Base-by-base conservation (phyloP, 2,797 vertebrate genomes). In the Neostethus bicornis region DNA sequence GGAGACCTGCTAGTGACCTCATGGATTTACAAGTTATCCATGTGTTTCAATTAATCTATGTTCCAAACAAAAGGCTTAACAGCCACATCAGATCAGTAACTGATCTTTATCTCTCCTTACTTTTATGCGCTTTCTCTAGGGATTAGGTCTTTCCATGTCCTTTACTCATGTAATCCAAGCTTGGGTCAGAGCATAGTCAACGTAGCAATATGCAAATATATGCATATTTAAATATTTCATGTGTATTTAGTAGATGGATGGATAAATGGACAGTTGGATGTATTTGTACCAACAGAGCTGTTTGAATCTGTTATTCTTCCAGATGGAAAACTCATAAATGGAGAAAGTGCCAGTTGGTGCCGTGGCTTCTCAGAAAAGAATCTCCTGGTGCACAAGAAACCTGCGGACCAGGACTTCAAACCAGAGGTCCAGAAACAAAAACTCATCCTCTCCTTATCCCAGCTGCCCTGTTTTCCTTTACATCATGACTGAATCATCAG, bases 311-410 rank as follows among this genome's bases (percentile, higher is more conserved):
- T 17, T 47, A n/a, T 51, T 17, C 3, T 79, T 89, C 28, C 78
- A 98, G 97, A 71, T 99, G 96, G 96, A 99, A 98, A 84, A 95
- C 94, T 1, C 96, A 98, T 86, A 98, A 98, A 56, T 98, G 97
- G 97, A 95, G 95, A 50, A 91, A 95, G 53, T 99, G 97, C 87
- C 97, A 97, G 55, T 85, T 98, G 48, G 96, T 98, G 0, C 95
- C 96, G 0, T 99, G 97, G 97, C 90, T 91, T 0, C 87, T 98
- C 59, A 91, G 94, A 2, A 94, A 96, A 58, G 93, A 92, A 50
- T 91, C 88, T 45, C 93, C 94, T 0, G 94, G 94, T 45, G 95
- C 94, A 0, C 95, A 97, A 46, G 96, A 99, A 83, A 93, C 92
- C 10, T 98, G 96, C 47, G 96, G 97, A 11, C 92, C 94, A 3